Base-by-base conservation (phyloP, 2,113 vertebrate species). In the Lutjanus erythropterus region DNA sequence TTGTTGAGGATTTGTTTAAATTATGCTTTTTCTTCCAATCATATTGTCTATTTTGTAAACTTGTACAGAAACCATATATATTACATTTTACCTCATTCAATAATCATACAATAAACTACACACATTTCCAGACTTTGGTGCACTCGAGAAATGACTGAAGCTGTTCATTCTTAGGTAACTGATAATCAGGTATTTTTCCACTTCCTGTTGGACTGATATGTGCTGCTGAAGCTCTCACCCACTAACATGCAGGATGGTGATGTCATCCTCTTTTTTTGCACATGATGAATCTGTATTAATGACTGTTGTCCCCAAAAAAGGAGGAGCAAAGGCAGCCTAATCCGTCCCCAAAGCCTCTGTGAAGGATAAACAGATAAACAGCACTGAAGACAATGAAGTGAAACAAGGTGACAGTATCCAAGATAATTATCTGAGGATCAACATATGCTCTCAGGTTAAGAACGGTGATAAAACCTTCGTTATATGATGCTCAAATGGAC, bases 321-420 rank as follows among this genome's bases (percentile, higher is more conserved):
- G 15, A 60, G 5, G 16, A n/a, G n/a, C n/a, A 62, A 29, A 4
- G 8, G 9, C 44, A 21, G 27, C 6, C 23, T 19, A 31, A 56
- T 80, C 53, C 23, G 44, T 39, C 53, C 4, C 21, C 62, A 73
- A 74, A 56, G 50, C n/a, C 68, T n/a, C n/a, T 68, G 15, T 44
- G 67, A 81, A 49, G 67, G 37, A 62, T 69, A 60, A 59, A 74
- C 49, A 9, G 5, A 55, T 59, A 29, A 81, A 76, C 16, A 80
- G 50, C 44, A 11, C 12, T 23, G 21, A 68, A 73, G 73, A 75
- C 0, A 33, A 25, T 64, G 55, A 75, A 44, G 2, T 42, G 47
- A 67, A 59, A 60, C 75, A 85, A 61, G 72, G 82, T 74, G 62
- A 68, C 55, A 61, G 29, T 25, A 55, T 60, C 46, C 31, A 15